Evolutionary conservation across 2,888 invertebrate genomes (phyloP), one percentile per base, ranked within the genome.

Genomic region (Archips crataeganus): DNA sequence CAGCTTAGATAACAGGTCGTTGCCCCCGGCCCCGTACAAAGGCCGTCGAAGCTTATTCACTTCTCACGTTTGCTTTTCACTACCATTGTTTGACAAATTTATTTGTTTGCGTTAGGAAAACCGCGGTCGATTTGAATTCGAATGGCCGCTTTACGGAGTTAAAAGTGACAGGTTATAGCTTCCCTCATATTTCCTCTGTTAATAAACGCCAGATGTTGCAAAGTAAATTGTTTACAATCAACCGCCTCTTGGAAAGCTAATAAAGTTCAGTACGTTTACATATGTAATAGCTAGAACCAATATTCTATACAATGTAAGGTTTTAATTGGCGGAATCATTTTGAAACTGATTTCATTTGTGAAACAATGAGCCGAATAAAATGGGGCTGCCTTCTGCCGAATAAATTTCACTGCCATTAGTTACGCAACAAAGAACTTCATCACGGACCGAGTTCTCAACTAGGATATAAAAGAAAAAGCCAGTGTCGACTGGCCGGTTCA

Each of bases 21-120:
- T 84, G 85, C 79, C 80, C 85, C 76, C 75, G 75, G 75, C 11
- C 63, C 39, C 23, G 11, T 54, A 74, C 63, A 74, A 76, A 74
- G 68, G 63, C 68, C 79, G 77, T 76, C 78, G 75, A 75, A 81
- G 82, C 82, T 80, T 79, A 77, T 79, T 79, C 73, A 77, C 76
- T 85, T 85, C 85, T 82, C 83, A 83, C 85, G 83, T 83, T 78
- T 79, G 80, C 82, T 86, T 85, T 87, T 84, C 82, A 85, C 84
- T 84, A 75, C 79, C 76, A 81, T 85, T 84, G 85, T 84, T 71
- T 76, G 71, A 64, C 62, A 57, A 74, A 72, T 70, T 79, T 75
- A 77, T 78, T 79, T 78, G 78, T 81, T 81, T 82, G 79, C 74
- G 36, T 65, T 51, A 51, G 51, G 60, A 74, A 61, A 74, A 65